Conservation (phyloP, 53 echinoderm and acorn worm genomes). For the Holothuria scabra region DNA sequence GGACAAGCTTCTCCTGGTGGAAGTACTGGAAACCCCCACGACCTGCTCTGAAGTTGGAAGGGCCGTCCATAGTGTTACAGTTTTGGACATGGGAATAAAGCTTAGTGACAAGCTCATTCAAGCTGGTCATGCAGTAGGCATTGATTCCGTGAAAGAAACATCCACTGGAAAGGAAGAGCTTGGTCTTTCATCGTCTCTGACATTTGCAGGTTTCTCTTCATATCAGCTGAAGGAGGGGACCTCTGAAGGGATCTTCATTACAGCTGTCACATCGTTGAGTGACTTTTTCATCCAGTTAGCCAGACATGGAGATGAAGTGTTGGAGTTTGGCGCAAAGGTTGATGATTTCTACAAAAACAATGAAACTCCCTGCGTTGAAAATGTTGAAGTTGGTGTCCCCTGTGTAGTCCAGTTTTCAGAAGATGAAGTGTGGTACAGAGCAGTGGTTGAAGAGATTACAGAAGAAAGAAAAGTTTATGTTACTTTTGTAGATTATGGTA, state of each 20-base stretch:
- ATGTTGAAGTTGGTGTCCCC: conserved; percentile 58
- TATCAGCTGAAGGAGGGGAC: conserved; percentile 9
- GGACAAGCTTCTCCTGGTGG: conserved; percentile 78
- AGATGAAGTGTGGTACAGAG: conserved; percentile 87
- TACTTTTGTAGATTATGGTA: conserved; percentile 95
- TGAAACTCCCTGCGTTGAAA: not conserved
- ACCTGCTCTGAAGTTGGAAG: not conserved
- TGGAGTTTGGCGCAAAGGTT: conserved; percentile 3
- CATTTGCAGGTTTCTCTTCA: conserved; percentile 25
- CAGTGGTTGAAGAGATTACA: conserved; percentile 57
- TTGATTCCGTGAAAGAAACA: not conserved
- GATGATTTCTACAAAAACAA: conserved; percentile 38
- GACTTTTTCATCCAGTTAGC: conserved; percentile 79
- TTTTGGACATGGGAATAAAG: conserved; percentile 82
- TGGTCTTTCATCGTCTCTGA: not conserved
- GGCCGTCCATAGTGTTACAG: conserved; percentile 38
- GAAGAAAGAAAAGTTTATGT: conserved; percentile 68
- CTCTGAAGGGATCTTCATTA: conserved; percentile 61
- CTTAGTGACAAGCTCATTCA: conserved; percentile 63
- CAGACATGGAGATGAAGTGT: conserved; percentile 30
- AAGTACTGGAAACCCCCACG: conserved; percentile 45
- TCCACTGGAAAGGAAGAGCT: not conserved
- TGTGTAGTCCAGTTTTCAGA: conserved; percentile 79
- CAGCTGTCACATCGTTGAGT: conserved; percentile 64
- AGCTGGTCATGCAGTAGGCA: conserved; percentile 52